Evolutionary conservation across 2,797 vertebrate genomes (phyloP).

Genomic region (Cichlasoma orientale): DNA sequence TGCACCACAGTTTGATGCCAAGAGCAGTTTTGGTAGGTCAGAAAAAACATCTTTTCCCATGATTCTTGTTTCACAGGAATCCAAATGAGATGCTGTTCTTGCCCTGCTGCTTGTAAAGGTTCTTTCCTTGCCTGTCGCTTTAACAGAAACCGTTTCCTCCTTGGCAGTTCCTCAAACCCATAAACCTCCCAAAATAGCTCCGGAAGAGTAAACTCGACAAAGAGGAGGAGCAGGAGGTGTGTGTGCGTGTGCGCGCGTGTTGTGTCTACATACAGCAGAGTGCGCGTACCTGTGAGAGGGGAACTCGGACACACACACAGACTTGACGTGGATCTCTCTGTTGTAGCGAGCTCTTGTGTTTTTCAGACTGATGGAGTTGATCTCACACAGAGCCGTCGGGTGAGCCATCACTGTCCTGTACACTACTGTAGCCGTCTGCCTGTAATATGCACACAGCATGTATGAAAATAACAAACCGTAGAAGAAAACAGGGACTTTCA

Average conservation of each 20-base stretch:
- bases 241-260: background rate
- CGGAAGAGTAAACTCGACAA: background rate
- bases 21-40: too few species aligned
- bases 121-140: too few species aligned
- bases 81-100: too few species aligned
- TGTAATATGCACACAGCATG: conserved; percentile 39
- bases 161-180: too few species aligned
- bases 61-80: background rate
- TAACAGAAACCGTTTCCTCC: too few species aligned
- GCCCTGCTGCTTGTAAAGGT: too few species aligned
- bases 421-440: conserved; percentile 44
- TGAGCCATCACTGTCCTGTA: conserved; percentile 73
- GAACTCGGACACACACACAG: conserved; percentile 77
- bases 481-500: background rate
- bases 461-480: background rate
- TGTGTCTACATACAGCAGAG: background rate
- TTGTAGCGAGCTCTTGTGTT: conserved; percentile 77
- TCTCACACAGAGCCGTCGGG: conserved; percentile 70
- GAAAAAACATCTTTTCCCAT: background rate
- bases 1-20: too few species aligned
- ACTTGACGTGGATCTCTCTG: conserved; percentile 75
- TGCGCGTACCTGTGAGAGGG: conserved; percentile 60
- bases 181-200: too few species aligned
- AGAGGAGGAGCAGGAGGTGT: background rate
- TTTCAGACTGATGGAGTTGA: conserved; percentile 73